phyloP scores from a whole-genome alignment of 2,797 vertebrate genomes.

The Danio jaintianensis region DNA sequence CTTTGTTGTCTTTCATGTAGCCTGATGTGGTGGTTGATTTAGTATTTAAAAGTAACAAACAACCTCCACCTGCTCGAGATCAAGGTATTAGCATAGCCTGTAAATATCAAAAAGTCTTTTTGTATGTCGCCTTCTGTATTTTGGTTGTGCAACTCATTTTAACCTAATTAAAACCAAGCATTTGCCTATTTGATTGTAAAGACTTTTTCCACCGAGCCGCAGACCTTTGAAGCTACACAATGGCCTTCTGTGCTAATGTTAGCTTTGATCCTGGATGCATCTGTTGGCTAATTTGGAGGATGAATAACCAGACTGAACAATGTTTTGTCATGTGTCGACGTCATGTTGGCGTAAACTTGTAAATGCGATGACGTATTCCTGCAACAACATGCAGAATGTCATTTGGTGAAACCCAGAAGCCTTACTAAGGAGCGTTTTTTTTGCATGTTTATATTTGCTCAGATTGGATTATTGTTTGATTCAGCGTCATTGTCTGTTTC shows the following conservation, averaged over 20 bases:
- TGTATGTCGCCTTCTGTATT: conserved; percentile 22
- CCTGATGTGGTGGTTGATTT: conserved; percentile 2
- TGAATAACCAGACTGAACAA: conserved; percentile 38
- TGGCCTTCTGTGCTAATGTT: conserved; percentile 50
- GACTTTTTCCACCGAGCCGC: neutral
- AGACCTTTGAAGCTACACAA: conserved; percentile 44
- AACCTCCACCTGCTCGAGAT: conserved; percentile 17
- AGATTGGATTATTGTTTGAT: conserved; percentile 1
- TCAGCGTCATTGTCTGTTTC: conserved; percentile 1
- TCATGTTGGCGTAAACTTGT: conserved; percentile 38
- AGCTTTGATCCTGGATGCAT: conserved; percentile 59
- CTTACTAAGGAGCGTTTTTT: conserved; percentile 44
- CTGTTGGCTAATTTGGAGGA: conserved; percentile 43
- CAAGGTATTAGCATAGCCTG: conserved; percentile 14
- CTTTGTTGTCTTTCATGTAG: conserved; percentile 26
- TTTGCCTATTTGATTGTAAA: conserved; percentile 52
- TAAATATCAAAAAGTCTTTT: conserved; percentile 23
- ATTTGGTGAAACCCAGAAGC: conserved; percentile 62
- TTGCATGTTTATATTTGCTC: conserved; percentile 23
- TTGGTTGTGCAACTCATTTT: conserved; percentile 15
- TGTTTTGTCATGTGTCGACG: conserved; percentile 25
- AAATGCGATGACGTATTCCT: conserved; percentile 45
- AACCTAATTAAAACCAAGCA: conserved; percentile 35
- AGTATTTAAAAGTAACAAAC: conserved; percentile 2
- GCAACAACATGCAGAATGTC: conserved; percentile 44